Conservation (phyloP, 2,113 vertebrate species). For the Saccopteryx bilineata region DNA sequence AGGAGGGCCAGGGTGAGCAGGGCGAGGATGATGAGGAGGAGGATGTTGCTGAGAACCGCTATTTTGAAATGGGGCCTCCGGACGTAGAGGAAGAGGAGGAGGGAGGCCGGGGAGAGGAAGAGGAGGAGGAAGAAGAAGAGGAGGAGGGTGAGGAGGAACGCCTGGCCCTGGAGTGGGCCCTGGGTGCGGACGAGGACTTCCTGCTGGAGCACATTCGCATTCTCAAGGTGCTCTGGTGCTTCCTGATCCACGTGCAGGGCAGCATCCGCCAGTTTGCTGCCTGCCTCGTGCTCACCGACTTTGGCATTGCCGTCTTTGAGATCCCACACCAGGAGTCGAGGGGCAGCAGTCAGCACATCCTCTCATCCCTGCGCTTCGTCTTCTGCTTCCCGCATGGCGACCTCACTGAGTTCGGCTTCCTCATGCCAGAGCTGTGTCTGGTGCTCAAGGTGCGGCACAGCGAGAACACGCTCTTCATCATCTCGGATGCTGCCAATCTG, state of each 20-base stretch:
- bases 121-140: conserved; percentile 66
- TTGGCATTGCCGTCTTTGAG: conserved; percentile 90
- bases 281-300: conserved; percentile 92
- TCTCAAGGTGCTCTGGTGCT: conserved; percentile 92
- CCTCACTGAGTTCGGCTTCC: conserved; percentile 89
- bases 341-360: conserved; percentile 87
- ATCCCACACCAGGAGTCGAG: conserved; percentile 85
- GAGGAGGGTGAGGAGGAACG: conserved; percentile 81
- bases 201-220: conserved; percentile 84
- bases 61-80: conserved; percentile 97
- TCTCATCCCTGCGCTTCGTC: conserved; percentile 88
- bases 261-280: conserved; percentile 90
- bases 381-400: conserved; percentile 90
- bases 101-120: conserved; percentile 54
- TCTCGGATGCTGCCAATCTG: conserved; percentile 91
- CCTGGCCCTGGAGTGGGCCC: conserved; percentile 85
- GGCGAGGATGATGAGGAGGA: conserved; percentile 71
- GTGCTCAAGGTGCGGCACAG: conserved; percentile 87
- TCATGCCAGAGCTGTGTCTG: conserved; percentile 93
- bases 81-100: conserved; percentile 77
- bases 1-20: conserved; percentile 82
- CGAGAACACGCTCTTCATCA: conserved; percentile 89
- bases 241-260: conserved; percentile 91
- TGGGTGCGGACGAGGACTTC: conserved; percentile 64
- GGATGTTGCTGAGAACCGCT: conserved; percentile 89